phyloP scores from a whole-genome alignment of 2,113 vertebrate species.

The Empidonax traillii region DNA sequence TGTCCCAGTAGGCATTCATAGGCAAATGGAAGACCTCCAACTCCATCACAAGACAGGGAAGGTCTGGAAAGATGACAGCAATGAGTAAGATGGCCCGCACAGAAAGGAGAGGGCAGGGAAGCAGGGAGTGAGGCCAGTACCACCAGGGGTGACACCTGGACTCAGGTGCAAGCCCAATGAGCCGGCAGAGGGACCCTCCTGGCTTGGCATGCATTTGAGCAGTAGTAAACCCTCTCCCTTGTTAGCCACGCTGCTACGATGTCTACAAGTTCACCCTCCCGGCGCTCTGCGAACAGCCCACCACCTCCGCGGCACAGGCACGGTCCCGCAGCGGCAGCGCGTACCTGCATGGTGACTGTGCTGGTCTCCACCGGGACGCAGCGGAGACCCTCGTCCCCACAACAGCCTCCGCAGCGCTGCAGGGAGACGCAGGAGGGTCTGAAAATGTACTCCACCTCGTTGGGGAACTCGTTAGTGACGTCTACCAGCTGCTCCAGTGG shows the following conservation, averaged over 20 bases:
- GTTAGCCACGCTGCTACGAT: background rate
- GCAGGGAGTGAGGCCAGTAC: background rate
- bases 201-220: background rate
- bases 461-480: slow-evolving; percentile 85
- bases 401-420: slow-evolving; percentile 91
- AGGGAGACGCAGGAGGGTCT: slow-evolving; percentile 90
- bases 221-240: background rate
- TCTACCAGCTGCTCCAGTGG: slow-evolving; percentile 90
- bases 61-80: background rate
- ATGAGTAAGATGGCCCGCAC: background rate
- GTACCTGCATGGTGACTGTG: slow-evolving; percentile 92
- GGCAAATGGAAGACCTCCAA: background rate
- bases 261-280: background rate
- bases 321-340: background rate
- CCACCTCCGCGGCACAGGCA: fast-evolving
- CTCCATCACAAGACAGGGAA: background rate
- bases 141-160: background rate
- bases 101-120: background rate
- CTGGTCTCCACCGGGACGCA: slow-evolving; percentile 81
- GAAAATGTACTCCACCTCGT: slow-evolving; percentile 89
- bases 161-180: background rate
- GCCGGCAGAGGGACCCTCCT: background rate
- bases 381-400: slow-evolving; percentile 87
- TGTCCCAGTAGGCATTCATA: background rate
- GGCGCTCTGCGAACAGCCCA: fast-evolving